Conservation (phyloP, 2,113 vertebrate species). For the rabbit (Oryctolagus cuniculus) region DNA sequence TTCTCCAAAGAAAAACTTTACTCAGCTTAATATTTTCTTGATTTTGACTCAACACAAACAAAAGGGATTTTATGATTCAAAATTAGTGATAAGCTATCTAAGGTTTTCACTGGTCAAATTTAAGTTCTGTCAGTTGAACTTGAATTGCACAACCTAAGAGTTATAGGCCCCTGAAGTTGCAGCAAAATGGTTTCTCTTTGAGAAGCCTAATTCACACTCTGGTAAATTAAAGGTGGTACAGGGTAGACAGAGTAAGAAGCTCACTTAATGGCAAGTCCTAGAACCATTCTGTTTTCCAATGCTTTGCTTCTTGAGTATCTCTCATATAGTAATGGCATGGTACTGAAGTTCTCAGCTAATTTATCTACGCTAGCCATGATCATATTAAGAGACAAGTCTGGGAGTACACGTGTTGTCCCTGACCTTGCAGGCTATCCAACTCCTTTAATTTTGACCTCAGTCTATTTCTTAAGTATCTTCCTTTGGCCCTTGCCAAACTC, state of each 20-base stretch:
- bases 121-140: not conserved
- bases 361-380: not conserved
- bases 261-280: not conserved
- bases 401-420: not conserved
- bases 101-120: not conserved
- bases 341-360: not conserved
- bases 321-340: rapidly evolving
- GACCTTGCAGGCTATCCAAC: not conserved
- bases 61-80: constrained; percentile 12
- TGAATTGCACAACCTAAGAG: not conserved
- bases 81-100: not conserved
- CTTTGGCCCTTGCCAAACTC: not conserved
- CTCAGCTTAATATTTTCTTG: not conserved
- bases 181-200: not conserved
- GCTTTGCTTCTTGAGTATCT: not conserved
- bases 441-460: not conserved
- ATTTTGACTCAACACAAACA: constrained; percentile 1
- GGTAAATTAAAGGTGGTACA: not conserved
- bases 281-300: not conserved
- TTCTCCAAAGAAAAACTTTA: not conserved
- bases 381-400: not conserved
- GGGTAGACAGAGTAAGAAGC: not conserved
- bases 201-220: not conserved
- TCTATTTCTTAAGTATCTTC: not conserved
- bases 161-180: not conserved